phyloP scores from a whole-genome alignment of 2,888 invertebrate genomes.

The Malthinus seriepunctatus region DNA sequence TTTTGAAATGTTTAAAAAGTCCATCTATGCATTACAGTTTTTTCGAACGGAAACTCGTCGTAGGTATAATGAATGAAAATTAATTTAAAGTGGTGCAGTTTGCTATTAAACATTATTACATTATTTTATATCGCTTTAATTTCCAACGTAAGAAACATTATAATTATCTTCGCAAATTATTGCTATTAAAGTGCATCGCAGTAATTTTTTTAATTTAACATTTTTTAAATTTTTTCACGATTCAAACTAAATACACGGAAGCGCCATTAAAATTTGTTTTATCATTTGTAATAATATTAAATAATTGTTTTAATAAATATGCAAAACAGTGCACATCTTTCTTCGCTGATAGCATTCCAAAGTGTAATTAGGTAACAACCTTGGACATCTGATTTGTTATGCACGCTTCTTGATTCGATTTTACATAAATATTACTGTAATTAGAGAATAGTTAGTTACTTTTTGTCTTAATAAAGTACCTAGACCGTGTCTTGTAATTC shows the following conservation, averaged over 20 bases:
- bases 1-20: too few relatives aligned
- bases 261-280: constrained; percentile 2
- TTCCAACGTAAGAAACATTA: too few relatives aligned
- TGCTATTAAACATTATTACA: too few relatives aligned
- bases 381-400: constrained; percentile 22
- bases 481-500: background rate
- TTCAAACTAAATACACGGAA: background rate
- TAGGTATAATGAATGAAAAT: too few relatives aligned
- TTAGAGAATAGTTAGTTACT: constrained; percentile 7
- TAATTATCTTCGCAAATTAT: too few relatives aligned
- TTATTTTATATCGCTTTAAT: too few relatives aligned
- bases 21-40: too few relatives aligned
- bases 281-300: background rate
- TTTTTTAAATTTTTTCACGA: background rate
- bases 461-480: background rate
- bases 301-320: constrained; percentile 11
- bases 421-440: constrained; percentile 23
- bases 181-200: too few relatives aligned
- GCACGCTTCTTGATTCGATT: constrained; percentile 21
- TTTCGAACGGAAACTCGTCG: too few relatives aligned
- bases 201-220: background rate
- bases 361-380: constrained; percentile 25
- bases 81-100: too few relatives aligned
- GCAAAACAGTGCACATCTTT: constrained; percentile 14
- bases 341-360: constrained; percentile 9